These are phyloP conservation scores for Thunnus maccoyii DNA, from an alignment of 2,113 vertebrate genomes.

Conservation along the genomic window DNA sequence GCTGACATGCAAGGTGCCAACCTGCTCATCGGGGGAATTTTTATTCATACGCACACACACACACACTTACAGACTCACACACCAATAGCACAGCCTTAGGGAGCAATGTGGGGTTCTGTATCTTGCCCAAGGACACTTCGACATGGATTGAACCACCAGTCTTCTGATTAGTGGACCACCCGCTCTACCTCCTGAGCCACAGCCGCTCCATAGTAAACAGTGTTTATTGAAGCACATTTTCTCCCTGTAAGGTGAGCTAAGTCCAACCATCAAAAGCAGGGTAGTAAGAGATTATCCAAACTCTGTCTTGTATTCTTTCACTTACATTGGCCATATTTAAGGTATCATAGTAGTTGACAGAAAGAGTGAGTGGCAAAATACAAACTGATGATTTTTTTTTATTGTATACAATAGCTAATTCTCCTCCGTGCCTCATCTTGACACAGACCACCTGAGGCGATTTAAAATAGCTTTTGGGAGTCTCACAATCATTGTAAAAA, in stretches of 20 bases:
- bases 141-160: no score
- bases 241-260: not conserved
- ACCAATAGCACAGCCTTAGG: no score
- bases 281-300: accelerated
- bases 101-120: no score
- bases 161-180: no score
- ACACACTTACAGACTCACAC: no score
- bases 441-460: not conserved
- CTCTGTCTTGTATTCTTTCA: not conserved
- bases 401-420: not conserved
- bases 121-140: no score
- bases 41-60: no score
- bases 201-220: not conserved
- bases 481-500: conserved; percentile 18
- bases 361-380: not conserved
- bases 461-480: not conserved
- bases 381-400: not conserved
- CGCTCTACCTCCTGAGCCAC: no score
- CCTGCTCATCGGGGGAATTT: no score
- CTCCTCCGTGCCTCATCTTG: not conserved
- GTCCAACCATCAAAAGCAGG: not conserved
- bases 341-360: not conserved
- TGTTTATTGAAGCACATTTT: not conserved
- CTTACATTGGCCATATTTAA: not conserved
- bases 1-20: no score